Evolutionary conservation across 2,797 vertebrate species (phyloP).

Genomic region (Oceanodroma leucorhoa): DNA sequence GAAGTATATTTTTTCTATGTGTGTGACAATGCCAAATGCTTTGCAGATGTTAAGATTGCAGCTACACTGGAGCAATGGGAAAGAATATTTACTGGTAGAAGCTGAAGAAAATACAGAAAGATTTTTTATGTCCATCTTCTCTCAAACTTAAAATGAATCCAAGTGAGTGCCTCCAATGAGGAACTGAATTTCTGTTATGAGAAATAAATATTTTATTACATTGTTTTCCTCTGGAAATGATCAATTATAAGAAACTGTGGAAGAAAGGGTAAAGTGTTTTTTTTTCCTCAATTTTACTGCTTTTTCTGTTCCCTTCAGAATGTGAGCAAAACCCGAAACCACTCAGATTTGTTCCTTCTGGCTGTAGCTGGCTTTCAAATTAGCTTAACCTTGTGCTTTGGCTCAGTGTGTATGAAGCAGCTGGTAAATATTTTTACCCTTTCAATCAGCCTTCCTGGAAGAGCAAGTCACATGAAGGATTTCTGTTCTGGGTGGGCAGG

Average conservation of each 20-base stretch:
- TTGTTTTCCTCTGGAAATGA: conserved; percentile 21
- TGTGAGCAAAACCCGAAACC: background rate
- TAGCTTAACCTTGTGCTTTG: background rate
- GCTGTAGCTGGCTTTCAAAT: background rate
- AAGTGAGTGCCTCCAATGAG: background rate
- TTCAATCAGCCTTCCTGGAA: background rate
- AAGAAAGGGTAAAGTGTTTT: background rate
- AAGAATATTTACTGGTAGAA: background rate
- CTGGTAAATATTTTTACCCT: background rate
- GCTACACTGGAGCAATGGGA: background rate
- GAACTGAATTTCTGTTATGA: background rate
- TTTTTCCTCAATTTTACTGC: background rate
- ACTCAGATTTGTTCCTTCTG: background rate
- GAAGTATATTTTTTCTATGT: background rate
- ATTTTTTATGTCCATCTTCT: background rate
- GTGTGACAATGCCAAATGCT: background rate
- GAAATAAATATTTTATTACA: background rate
- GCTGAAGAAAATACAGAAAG: background rate
- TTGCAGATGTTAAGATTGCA: conserved; percentile 18
- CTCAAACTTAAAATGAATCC: background rate
- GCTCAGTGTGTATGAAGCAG: background rate
- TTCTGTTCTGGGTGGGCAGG: background rate
- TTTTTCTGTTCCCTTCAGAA: background rate
- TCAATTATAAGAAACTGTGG: conserved; percentile 27
- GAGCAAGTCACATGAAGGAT: background rate